Evolutionary conservation across 2,888 invertebrate species (phyloP).

Genomic region (Drosophila monieri): DNA sequence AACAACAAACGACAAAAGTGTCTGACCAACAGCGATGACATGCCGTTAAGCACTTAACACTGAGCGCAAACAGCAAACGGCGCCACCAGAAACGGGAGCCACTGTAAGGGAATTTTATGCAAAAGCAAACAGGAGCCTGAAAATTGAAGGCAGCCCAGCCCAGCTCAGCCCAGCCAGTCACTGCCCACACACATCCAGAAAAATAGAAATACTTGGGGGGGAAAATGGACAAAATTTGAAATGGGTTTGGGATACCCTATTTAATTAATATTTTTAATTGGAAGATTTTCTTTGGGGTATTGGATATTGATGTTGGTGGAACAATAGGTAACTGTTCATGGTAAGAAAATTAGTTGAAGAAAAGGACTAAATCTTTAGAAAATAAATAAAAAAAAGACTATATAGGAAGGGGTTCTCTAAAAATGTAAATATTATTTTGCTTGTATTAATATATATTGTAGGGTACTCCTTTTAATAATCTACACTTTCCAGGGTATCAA

Average conservation of each 20-base stretch:
- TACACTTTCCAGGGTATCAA: not conserved
- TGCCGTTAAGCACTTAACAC: slow-evolving; percentile 72
- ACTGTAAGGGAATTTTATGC: slow-evolving; percentile 52
- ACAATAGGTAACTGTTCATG: too few relatives aligned
- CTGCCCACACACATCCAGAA: slow-evolving; percentile 29
- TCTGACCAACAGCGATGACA: slow-evolving; percentile 68
- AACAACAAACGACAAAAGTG: slow-evolving; percentile 28
- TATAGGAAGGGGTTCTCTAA: too few relatives aligned
- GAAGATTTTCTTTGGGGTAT: too few relatives aligned
- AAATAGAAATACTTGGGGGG: slow-evolving; percentile 5
- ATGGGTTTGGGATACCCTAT: not conserved
- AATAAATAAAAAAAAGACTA: not conserved
- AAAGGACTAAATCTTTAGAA: not conserved
- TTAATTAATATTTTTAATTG: not conserved
- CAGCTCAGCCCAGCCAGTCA: slow-evolving; percentile 9
- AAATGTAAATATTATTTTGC: too few relatives aligned
- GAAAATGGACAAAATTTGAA: not conserved
- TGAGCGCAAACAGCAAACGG: slow-evolving; percentile 62
- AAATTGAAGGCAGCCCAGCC: slow-evolving; percentile 42
- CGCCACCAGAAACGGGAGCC: slow-evolving; percentile 25
- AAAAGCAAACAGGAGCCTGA: slow-evolving; percentile 58
- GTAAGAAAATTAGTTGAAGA: not conserved
- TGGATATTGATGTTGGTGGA: not conserved
- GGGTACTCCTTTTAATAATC: too few relatives aligned
- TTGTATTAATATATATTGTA: too few relatives aligned